Evolutionary conservation across 2,113 vertebrate species (phyloP).

Genomic region (Stomatorhinus ivindoensis): DNA sequence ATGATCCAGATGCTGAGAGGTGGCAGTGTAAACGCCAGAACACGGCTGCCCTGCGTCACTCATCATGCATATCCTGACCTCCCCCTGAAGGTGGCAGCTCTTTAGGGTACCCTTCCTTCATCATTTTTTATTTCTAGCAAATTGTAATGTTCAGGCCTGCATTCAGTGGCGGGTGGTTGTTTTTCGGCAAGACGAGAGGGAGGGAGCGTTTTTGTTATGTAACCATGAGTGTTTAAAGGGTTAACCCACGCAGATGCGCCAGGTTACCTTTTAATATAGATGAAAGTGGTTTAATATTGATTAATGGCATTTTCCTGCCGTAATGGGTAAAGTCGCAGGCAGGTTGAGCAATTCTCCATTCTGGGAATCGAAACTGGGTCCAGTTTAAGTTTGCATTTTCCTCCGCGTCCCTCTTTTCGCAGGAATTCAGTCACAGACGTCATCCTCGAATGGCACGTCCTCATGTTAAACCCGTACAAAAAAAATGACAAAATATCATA

Average conservation of each 20-base stretch:
- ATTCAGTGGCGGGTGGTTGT: not conserved
- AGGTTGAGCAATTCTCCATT: not conserved
- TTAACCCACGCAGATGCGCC: not conserved
- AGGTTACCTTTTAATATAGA: not conserved
- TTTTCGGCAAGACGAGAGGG: not conserved
- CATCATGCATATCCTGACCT: not conserved
- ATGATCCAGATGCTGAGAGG: not conserved
- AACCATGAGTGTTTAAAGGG: not conserved
- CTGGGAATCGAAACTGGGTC: not conserved
- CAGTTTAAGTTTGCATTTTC: not conserved
- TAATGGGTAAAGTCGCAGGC: not conserved
- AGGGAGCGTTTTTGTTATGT: not conserved
- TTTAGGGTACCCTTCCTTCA: not conserved
- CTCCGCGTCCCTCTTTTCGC: not conserved
- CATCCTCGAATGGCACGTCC: not conserved
- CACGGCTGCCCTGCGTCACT: not conserved
- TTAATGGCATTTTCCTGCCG: not conserved
- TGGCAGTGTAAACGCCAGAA: not conserved
- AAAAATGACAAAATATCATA: not conserved
- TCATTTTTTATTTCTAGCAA: not conserved
- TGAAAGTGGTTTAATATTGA: not conserved
- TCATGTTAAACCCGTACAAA: not conserved
- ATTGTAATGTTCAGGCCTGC: not conserved
- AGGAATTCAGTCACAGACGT: not conserved
- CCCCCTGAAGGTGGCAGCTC: not conserved